Conservation (phyloP, 2,888 invertebrate species). For the Parochlus steinenii region DNA sequence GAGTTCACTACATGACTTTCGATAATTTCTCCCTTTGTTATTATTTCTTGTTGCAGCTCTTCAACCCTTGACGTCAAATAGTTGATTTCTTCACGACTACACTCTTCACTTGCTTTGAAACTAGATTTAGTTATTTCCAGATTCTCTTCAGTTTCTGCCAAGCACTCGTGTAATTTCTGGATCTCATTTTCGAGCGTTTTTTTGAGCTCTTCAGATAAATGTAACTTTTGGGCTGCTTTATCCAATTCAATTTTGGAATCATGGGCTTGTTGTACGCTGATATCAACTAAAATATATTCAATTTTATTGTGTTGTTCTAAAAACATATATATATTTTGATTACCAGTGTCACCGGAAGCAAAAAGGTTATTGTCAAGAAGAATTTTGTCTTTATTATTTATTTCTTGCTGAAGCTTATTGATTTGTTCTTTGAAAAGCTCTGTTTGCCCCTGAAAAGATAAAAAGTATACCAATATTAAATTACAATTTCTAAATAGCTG, state of each 20-base stretch:
- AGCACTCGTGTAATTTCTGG: slow-evolving; percentile 5
- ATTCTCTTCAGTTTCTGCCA: slow-evolving; percentile 3
- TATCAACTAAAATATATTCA: neutral
- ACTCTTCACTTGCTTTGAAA: slow-evolving; percentile 7
- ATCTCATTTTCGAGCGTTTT: slow-evolving; percentile 18
- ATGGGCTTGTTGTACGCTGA: neutral
- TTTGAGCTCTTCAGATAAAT: slow-evolving; percentile 17
- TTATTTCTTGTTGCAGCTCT: slow-evolving; percentile 33
- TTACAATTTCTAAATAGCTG: neutral
- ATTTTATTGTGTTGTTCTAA: neutral
- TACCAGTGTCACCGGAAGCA: slow-evolving; percentile 7
- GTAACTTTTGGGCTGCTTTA: slow-evolving; percentile 16
- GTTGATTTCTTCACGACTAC: slow-evolving; percentile 11
- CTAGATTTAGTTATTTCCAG: slow-evolving; percentile 8
- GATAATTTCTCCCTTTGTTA: slow-evolving; percentile 19
- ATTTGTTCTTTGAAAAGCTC: slow-evolving; percentile 29
- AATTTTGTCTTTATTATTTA: neutral
- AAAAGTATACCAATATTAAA: neutral
- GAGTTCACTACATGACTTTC: slow-evolving; percentile 17
- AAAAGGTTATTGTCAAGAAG: neutral
- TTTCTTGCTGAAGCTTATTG: slow-evolving; percentile 3
- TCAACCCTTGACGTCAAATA: slow-evolving; percentile 25
- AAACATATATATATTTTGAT: neutral
- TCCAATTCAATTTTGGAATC: slow-evolving; percentile 5
- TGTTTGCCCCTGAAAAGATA: slow-evolving; percentile 23